A percentile compares a stretch with the other conserved stretches of the same genome.
Conservation (phyloP, 2,888 invertebrate genomes). For the Myopa tessellatipennis region DNA sequence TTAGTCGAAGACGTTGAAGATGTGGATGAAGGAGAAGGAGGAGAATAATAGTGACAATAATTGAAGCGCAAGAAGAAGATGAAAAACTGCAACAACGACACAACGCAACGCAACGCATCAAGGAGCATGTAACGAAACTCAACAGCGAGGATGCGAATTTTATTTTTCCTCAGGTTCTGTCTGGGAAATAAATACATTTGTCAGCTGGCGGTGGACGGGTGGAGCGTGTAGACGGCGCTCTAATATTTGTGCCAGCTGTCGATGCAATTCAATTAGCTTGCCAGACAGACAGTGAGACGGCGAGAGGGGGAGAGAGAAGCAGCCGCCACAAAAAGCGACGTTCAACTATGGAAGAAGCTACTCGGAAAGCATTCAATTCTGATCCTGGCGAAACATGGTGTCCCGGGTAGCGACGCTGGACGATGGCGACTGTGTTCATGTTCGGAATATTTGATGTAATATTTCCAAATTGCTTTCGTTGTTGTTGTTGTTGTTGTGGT, state of each 20-base stretch:
- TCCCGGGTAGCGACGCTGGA: background rate
- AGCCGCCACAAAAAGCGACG: background rate
- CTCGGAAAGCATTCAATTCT: background rate
- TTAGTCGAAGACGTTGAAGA: background rate
- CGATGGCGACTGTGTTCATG: background rate
- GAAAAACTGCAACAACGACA: constrained; percentile 50
- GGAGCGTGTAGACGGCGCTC: no score
- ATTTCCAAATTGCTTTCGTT: background rate
- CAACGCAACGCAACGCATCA: background rate
- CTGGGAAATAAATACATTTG: no score
- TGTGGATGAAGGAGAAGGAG: background rate
- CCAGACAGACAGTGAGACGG: background rate
- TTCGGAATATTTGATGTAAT: constrained; percentile 1
- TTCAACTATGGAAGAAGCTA: background rate
- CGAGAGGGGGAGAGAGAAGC: background rate
- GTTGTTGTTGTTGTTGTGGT: background rate
- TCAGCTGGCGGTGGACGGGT: no score
- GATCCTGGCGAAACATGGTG: background rate
- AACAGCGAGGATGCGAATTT: no score
- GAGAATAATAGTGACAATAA: no score
- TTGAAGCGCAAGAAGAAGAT: background rate
- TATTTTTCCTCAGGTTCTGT: no score
- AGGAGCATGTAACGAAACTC: no score
- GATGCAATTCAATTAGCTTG: no score
- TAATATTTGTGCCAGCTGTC: no score